A percentile compares a stretch with the other conserved stretches of the same genome.
These are phyloP conservation scores for Aphelocoma californica DNA, from an alignment of 2,797 vertebrate genomes.

Conservation along the genomic window DNA sequence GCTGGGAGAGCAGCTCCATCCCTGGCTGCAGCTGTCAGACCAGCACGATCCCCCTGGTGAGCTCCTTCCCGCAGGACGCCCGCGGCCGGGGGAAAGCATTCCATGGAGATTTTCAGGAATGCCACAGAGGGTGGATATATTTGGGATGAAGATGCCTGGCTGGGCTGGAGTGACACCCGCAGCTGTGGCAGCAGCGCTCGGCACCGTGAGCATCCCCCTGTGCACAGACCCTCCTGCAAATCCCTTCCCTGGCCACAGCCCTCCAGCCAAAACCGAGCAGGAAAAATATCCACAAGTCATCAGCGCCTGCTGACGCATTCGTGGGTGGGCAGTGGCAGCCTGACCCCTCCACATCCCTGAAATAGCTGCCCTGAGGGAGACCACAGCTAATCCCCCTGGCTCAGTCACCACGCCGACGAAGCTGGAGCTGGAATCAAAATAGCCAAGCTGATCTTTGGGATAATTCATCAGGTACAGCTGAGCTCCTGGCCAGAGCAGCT, in stretches of 20 bases:
- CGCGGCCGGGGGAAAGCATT: not conserved
- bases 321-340: not conserved
- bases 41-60: not conserved
- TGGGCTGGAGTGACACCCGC: not conserved
- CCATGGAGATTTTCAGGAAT: not conserved
- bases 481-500: not conserved
- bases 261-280: not conserved
- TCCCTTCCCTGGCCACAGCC: not conserved
- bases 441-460: not conserved
- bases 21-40: not conserved
- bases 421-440: not conserved
- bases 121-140: not conserved
- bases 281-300: not conserved
- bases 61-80: not conserved
- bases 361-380: not conserved
- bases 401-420: not conserved
- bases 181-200: not conserved
- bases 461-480: not conserved
- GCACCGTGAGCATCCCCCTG: not conserved
- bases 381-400: not conserved
- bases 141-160: not conserved
- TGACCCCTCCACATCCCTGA: not conserved
- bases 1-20: not conserved
- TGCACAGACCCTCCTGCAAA: not conserved
- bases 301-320: not conserved